phyloP scores from a whole-genome alignment of 2,113 vertebrate species.

The Apeltes quadracus region DNA sequence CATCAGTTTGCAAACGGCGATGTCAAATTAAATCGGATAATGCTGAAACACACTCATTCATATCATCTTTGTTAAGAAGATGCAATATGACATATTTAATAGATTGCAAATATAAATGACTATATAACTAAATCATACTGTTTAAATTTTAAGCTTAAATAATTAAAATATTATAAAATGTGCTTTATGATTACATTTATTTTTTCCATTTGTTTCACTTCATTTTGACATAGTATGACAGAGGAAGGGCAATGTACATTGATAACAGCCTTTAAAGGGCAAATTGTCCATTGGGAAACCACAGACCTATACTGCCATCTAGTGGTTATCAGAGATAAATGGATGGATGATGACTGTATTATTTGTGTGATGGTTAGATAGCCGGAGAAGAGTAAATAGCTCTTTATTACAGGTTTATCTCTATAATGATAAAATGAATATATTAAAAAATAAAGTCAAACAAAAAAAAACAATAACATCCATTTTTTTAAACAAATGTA shows the following conservation, averaged over 20 bases:
- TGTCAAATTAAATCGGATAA: neutral
- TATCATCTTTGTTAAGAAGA: neutral
- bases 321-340: constrained; percentile 46
- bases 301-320: constrained; percentile 78
- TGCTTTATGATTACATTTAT: neutral
- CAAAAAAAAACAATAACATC: neutral
- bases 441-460: neutral
- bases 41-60: neutral
- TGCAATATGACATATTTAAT: neutral
- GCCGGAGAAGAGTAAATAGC: neutral
- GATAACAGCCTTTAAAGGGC: constrained; percentile 38
- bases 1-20: neutral
- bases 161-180: neutral
- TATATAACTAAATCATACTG: neutral
- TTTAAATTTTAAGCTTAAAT: neutral
- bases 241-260: constrained; percentile 56
- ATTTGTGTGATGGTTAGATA: constrained; percentile 14
- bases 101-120: neutral
- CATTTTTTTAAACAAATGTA: neutral
- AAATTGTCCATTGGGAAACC: constrained; percentile 2
- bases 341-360: neutral
- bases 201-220: constrained; percentile 24
- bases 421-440: neutral
- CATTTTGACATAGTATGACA: constrained; percentile 46
- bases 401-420: neutral